Base-by-base conservation (phyloP, 1,140 invertebrate species). In the Scaptodrosophila lebanonensis region DNA sequence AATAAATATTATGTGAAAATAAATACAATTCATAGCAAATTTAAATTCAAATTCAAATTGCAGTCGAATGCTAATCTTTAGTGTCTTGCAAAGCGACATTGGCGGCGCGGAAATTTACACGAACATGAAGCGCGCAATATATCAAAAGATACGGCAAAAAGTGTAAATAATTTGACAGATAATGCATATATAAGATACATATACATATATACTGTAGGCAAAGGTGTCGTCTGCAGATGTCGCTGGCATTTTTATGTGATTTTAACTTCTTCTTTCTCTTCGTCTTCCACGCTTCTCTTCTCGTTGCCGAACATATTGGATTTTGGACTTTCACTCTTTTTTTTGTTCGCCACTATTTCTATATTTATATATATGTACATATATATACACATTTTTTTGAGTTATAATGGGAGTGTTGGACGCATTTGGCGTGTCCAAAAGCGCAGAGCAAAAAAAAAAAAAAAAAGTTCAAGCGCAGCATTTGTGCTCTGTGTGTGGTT, bases 321-420 rank as follows among this genome's bases (percentile, higher is more conserved):
- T 66, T 60, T 71, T 68, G 48, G 73, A 77, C 73, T 77, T 77
- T 77, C 73, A 77, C 73, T 77, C 68, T 79, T 73, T 29, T 33
- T 60, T 52, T 45, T 42, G n/a, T n/a, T n/a, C n/a, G n/a, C n/a
- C n/a, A n/a, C n/a, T n/a, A n/a, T n/a, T n/a, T n/a, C 32, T 35
- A 43, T 13, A 35, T 29, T 32, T 40, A 27, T 38, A 32, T 45
- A 13, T 64, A 13, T 53, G 43, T 49, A 30, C 13, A 22, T 48
- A 40, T 33, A n/a, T n/a, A n/a, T n/a, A n/a, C n/a, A n/a, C n/a
- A n/a, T 40, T 40, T 2, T 42, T 56, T 36, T 43, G 42, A 39
- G 22, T 40, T 36, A 32, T 18, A 3, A 22, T 29, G 16, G 53
- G 73, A 68, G 36, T 73, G 68, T 77, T 77, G 72, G 79, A 72